Conservation (phyloP, 2,113 vertebrate species). For the Crotalus horridus region DNA sequence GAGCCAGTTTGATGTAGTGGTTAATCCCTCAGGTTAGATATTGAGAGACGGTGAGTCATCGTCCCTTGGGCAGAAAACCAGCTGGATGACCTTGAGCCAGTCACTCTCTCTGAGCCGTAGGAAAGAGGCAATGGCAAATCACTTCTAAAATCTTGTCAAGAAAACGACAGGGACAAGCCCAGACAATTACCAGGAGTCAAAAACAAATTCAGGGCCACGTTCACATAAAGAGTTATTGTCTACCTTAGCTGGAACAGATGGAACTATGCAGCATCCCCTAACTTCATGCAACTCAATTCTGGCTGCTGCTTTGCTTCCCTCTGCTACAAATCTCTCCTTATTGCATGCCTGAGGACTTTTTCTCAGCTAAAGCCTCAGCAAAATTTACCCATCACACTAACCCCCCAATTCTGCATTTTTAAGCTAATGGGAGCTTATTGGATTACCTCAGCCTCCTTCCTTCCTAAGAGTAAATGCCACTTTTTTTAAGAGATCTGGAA, state of each 20-base stretch:
- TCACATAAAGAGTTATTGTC: background rate
- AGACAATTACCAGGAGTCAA: background rate
- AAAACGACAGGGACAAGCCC: background rate
- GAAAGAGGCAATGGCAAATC: background rate
- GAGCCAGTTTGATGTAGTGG: background rate
- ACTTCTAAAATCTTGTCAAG: background rate
- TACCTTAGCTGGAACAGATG: background rate
- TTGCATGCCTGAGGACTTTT: background rate
- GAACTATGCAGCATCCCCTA: background rate
- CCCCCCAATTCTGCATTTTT: constrained; percentile 60
- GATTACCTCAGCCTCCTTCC: constrained; percentile 44
- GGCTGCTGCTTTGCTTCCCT: background rate
- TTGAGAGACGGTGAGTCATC: background rate
- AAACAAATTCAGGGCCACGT: background rate
- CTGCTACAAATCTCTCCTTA: background rate
- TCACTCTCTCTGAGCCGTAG: background rate
- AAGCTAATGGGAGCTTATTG: constrained; percentile 65
- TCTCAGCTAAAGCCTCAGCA: background rate
- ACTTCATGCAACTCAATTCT: background rate
- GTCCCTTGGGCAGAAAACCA: background rate
- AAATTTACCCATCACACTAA: constrained; percentile 36
- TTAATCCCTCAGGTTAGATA: background rate
- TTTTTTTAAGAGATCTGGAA: constrained; percentile 59
- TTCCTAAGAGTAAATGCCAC: constrained; percentile 45
- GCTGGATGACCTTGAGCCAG: background rate